A percentile compares a stretch with the other conserved stretches of the same genome.
Conservation (phyloP, 2,113 vertebrate genomes). For the Prinia subflava region DNA sequence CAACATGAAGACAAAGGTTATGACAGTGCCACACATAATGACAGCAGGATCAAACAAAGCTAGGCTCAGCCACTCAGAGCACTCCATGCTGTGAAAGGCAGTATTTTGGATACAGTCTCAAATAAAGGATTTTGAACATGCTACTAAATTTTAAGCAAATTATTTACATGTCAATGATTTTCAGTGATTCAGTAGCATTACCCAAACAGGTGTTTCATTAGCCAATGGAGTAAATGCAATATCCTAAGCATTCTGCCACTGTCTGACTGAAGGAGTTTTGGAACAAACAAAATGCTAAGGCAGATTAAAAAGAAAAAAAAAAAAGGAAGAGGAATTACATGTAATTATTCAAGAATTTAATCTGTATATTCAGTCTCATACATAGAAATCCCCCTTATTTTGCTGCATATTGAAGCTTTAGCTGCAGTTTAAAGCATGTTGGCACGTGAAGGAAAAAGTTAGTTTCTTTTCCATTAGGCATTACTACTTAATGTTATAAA, state of each 20-base stretch:
- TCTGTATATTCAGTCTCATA: background rate
- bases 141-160: background rate
- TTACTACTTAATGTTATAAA: background rate
- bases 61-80: background rate
- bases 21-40: rapidly evolving
- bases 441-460: background rate
- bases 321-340: background rate
- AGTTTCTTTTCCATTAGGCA: background rate
- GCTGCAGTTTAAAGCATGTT: background rate
- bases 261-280: background rate
- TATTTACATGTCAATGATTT: background rate
- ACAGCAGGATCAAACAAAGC: background rate
- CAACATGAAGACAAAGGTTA: background rate
- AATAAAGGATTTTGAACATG: background rate
- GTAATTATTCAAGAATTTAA: background rate
- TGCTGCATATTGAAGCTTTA: background rate
- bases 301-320: background rate
- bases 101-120: background rate
- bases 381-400: background rate
- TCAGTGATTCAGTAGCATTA: background rate
- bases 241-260: background rate
- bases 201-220: background rate
- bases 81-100: background rate
- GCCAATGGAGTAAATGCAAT: background rate
- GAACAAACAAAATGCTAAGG: background rate